Conservation (phyloP, 1,140 invertebrate species). For the Bacillus rossius region DNA sequence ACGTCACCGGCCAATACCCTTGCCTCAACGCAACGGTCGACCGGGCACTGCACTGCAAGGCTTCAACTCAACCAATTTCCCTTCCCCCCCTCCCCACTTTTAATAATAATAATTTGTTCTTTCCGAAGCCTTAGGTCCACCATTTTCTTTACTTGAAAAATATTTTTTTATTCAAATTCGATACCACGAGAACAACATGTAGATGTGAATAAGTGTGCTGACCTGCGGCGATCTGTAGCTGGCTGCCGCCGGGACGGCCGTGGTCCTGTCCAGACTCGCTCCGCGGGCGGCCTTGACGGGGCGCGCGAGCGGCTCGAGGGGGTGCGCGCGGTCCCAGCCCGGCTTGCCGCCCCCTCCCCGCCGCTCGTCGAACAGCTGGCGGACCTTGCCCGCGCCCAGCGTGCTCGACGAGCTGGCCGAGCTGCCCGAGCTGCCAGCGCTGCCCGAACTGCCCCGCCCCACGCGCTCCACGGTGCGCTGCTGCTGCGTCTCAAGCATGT, state of each 20-base stretch:
- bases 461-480: constrained; percentile 59
- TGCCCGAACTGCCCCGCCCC: constrained; percentile 50
- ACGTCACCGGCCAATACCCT: too few relatives aligned
- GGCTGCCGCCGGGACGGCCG: neutral
- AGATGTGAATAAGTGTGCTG: too few relatives aligned
- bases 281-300: constrained; percentile 19
- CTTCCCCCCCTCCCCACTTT: too few relatives aligned
- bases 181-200: too few relatives aligned
- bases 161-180: too few relatives aligned
- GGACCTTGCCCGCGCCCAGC: constrained; percentile 43
- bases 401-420: constrained; percentile 32
- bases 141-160: too few relatives aligned
- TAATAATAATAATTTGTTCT: too few relatives aligned
- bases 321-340: constrained; percentile 75
- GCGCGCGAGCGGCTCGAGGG: constrained; percentile 59
- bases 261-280: constrained; percentile 2
- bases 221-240: neutral
- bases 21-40: too few relatives aligned
- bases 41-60: too few relatives aligned
- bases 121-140: too few relatives aligned
- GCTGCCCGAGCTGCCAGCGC: constrained; percentile 41
- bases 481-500: constrained; percentile 64
- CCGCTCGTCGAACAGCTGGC: constrained; percentile 77
- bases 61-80: too few relatives aligned
- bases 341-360: constrained; percentile 46